Conservation (phyloP, 2,797 vertebrate genomes). For the Sebastolobus alascanus region DNA sequence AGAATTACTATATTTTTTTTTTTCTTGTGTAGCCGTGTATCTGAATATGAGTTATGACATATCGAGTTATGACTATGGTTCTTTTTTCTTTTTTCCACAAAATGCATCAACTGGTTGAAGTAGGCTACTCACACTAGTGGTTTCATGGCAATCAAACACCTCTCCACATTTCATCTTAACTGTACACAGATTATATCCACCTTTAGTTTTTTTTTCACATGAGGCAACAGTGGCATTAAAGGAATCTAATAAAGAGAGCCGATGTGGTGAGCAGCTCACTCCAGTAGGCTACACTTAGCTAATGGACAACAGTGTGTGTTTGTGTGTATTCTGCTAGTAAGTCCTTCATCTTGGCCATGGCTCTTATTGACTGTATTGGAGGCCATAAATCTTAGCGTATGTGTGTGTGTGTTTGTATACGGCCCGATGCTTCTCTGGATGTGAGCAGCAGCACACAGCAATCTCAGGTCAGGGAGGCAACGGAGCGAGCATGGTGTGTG, state of each 20-base stretch:
- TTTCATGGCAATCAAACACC: neutral
- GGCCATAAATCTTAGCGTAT: conserved; percentile 82
- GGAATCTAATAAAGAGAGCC: conserved; percentile 68
- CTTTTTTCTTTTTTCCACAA: no score
- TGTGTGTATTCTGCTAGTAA: conserved; percentile 51
- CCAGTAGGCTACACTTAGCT: conserved; percentile 54
- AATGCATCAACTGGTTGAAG: neutral
- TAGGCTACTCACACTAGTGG: neutral
- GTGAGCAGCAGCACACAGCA: conserved; percentile 67
- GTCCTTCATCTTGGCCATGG: conserved; percentile 75
- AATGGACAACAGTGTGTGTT: conserved; percentile 57
- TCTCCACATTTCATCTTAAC: no score
- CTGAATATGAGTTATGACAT: no score
- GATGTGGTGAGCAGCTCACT: conserved; percentile 43
- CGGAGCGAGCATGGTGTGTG: conserved; percentile 40
- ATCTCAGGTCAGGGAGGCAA: conserved; percentile 75
- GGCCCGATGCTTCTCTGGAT: conserved; percentile 68
- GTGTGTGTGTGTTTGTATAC: conserved; percentile 43
- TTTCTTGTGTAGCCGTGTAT: neutral
- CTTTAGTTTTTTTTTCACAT: conserved; percentile 12
- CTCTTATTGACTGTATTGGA: conserved; percentile 82
- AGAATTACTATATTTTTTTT: neutral
- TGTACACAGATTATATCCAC: neutral
- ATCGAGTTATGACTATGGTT: no score
- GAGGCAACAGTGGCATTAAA: conserved; percentile 12